Evolutionary conservation across 2,113 vertebrate genomes (phyloP), one percentile per base, ranked within the genome.

Genomic region (Neomonachus schauinslandi): DNA sequence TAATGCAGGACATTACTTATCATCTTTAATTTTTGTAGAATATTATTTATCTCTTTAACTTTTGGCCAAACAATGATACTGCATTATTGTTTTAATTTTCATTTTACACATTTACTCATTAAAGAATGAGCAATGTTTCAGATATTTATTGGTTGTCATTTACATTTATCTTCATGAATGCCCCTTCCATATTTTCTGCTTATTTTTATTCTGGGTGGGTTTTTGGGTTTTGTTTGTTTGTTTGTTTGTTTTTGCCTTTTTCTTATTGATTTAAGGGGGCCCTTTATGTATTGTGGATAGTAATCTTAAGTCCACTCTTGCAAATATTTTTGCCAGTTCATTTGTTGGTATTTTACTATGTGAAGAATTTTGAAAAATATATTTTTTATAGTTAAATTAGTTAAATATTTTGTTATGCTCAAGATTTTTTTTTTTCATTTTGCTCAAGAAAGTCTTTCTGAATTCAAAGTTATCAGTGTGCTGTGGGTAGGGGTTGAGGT

Each of bases 301-400:
- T 74, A 65, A 91, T 82, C 19, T 69, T 65, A 67, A 82, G 42
- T 82, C 3, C 74, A 12, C 18, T 59, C 26, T 69, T 91, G 31
- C 14, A 85, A 95, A 95, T 93, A 85, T 65, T 76, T 97, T 90
- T 33, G 55, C 39, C 31, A 72, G 8, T 82, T 14, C 83, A 33
- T 80, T 81, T 28, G n/a, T 63, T 90, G 18, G 65, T 39, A 55
- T 46, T 90, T 92, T 67, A 18, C 26, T 24, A 2, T 33, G 5
- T 61, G 39, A 31, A 61, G 10, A 92, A 84, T 65, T 53, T 33
- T 85, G 59, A 85, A 92, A 72, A n/a, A 19, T 57, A 71, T 18
- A 24, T 55, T 36, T 53, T 79, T 79, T 51, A 90, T 36, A 91
- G 28, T 57, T 91, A 69, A 51, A 7, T 89, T 74, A 21, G 14